These are phyloP conservation scores for Marasmarcha lunaedactyla DNA, from an alignment of 2,888 invertebrate species.

Conservation along the genomic window DNA sequence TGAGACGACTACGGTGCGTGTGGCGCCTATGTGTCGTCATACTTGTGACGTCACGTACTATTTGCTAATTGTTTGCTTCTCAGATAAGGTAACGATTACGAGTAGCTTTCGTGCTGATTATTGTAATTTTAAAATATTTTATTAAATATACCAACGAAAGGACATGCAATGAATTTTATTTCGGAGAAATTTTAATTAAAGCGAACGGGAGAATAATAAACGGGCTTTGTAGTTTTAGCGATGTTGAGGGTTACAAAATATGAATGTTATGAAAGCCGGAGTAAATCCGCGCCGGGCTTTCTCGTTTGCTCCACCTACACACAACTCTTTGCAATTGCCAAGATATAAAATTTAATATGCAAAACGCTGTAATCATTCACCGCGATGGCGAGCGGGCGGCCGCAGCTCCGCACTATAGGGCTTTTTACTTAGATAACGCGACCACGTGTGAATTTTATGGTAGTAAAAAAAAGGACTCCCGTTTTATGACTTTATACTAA, in stretches of 20 bases:
- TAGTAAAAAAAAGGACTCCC: too few species aligned
- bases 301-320: neutral
- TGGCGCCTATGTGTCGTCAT: constrained; percentile 29
- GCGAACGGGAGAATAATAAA: too few species aligned
- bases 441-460: neutral
- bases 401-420: neutral
- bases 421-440: neutral
- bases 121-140: neutral
- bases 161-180: too few species aligned
- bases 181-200: too few species aligned
- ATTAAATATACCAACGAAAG: too few species aligned
- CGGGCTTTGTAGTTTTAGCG: too few species aligned
- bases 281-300: neutral
- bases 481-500: too few species aligned
- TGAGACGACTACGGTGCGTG: constrained; percentile 30
- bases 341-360: constrained; percentile 1
- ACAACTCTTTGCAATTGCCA: neutral
- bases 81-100: neutral
- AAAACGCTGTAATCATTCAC: constrained; percentile 1
- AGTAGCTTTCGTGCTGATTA: neutral
- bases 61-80: neutral
- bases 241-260: too few species aligned
- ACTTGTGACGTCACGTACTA: constrained; percentile 22
- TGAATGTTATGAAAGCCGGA: too few species aligned
- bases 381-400: neutral